Base-by-base conservation (phyloP, 1,140 invertebrate genomes). In the Lerema accius region DNA sequence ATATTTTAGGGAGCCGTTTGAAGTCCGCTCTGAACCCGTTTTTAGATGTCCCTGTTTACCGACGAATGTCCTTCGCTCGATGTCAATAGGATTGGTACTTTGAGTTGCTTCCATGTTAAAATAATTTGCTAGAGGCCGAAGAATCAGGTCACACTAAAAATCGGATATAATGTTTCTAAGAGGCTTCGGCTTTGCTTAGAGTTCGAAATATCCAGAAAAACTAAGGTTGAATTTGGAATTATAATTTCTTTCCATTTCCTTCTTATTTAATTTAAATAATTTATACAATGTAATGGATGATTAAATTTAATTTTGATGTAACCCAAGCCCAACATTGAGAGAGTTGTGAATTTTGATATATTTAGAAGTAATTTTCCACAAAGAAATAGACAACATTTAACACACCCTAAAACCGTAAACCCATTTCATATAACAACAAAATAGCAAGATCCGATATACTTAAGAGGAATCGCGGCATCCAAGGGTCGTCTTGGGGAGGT, bases 1-100 rank as follows among this genome's bases (percentile, higher is more conserved):
- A 84, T 84, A 84, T 84, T 82, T 84, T 78, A 84, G 62, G 63
- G 63, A 63, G 42, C 63, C 64, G 70, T 73, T 77, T 80, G 74
- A 73, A 69, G 72, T 66, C 32, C 23, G 32, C 37, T 26, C 56
- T 23, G 23, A 26, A 55, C 17, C 39, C 43, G 51, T 56, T 56
- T 56, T 50, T 43, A 49, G 37, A 45, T 45, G 48, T 51, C 39
- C 16, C 37, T 49, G 60, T 62, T 62, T 62, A 19, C 35, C 42
- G 43, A 56, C 51, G 51, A 32, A 56, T 56, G 51, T 55, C 11
- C 37, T 48, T 43, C 51, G 40, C 43, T 43, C 16, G 17, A 10
- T 23, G 13, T 40, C 39, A 42, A 42, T 32, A 43, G 17, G 26
- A 56, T 56, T 40, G 51, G 43, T 56, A 56, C 19, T 9, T 56